Evolutionary conservation across 2,888 invertebrate species (phyloP).

Genomic region (Spisula solida): DNA sequence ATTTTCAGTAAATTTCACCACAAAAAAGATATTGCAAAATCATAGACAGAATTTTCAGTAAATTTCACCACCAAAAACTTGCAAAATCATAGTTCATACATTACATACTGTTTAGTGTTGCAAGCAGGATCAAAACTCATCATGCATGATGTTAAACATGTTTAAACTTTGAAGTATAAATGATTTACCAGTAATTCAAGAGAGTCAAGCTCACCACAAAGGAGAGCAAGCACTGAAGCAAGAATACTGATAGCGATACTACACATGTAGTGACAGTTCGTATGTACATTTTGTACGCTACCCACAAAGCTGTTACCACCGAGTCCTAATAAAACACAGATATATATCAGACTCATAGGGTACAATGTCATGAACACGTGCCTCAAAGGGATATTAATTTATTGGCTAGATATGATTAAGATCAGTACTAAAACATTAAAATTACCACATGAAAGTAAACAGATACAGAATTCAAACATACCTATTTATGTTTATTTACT

Average conservation of each 20-base stretch:
- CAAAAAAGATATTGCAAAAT: too few species aligned
- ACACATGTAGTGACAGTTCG: too few species aligned
- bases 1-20: too few species aligned
- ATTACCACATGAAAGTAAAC: constrained; percentile 1
- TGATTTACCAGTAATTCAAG: neutral
- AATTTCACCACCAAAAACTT: too few species aligned
- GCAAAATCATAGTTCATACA: too few species aligned
- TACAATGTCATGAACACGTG: neutral
- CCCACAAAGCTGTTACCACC: constrained; percentile 20
- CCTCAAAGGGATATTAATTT: neutral
- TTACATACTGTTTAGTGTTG: too few species aligned
- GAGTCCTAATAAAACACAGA: neutral
- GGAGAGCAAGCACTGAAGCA: neutral
- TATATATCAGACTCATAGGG: neutral
- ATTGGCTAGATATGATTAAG: neutral
- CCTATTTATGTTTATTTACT: neutral
- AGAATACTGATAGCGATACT: neutral
- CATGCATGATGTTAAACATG: neutral
- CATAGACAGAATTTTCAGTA: too few species aligned
- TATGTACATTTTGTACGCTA: too few species aligned
- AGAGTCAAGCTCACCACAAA: neutral
- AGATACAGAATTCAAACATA: neutral
- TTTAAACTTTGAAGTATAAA: neutral
- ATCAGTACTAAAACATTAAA: constrained; percentile 22
- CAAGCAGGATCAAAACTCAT: neutral